Evolutionary conservation across 2,888 invertebrate genomes (phyloP).

Genomic region (Polydrusus tereticollis): DNA sequence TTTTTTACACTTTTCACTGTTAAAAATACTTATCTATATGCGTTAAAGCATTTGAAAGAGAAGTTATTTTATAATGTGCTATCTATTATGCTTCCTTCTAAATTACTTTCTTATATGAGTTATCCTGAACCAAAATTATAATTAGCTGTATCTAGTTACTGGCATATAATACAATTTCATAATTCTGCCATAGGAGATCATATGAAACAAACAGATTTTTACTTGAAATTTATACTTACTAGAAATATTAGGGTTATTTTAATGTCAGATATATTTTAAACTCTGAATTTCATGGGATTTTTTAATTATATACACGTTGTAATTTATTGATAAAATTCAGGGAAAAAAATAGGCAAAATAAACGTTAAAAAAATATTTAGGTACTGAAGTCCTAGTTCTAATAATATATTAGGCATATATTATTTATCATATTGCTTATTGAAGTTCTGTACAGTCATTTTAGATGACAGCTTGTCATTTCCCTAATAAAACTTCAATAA

Average conservation of each 20-base stretch:
- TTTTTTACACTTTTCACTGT: neutral
- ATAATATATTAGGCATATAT: neutral
- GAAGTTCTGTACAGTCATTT: no score
- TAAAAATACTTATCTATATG: neutral
- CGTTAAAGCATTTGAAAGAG: no score
- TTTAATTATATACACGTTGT: conserved; percentile 27
- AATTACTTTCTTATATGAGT: neutral
- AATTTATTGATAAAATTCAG: neutral
- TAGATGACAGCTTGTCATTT: no score
- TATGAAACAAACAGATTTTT: neutral
- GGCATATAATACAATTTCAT: conserved; percentile 1
- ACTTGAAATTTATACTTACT: neutral
- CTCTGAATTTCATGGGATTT: neutral
- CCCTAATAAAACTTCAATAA: no score
- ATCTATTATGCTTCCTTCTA: neutral
- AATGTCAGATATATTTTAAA: neutral
- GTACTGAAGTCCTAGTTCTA: neutral
- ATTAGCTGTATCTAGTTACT: neutral
- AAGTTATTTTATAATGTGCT: neutral
- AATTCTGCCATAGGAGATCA: conserved; percentile 1
- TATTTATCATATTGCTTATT: no score
- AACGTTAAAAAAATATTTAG: neutral
- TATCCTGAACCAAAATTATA: neutral
- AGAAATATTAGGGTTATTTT: neutral
- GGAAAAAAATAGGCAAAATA: neutral